Conservation (phyloP, 2,113 vertebrate species). For the Propithecus coquereli region DNA sequence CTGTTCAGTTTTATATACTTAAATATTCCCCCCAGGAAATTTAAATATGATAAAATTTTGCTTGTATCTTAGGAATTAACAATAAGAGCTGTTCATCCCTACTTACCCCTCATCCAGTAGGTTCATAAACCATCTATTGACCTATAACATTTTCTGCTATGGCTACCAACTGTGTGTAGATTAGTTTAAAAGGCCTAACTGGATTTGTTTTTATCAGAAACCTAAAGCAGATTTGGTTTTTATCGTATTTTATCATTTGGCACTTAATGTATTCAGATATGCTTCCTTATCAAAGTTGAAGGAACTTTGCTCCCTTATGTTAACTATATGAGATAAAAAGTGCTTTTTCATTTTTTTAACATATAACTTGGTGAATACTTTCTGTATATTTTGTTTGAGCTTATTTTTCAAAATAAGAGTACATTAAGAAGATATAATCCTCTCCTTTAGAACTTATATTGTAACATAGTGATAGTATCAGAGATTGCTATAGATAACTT, state of each 20-base stretch:
- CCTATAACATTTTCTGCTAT: background rate
- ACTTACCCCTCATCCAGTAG: background rate
- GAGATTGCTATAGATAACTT: background rate
- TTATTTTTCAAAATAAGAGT: background rate
- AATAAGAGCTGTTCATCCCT: background rate
- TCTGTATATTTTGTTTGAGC: background rate
- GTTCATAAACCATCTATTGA: background rate
- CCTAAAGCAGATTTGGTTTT: background rate
- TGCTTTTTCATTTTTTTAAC: background rate
- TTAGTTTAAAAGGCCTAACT: background rate
- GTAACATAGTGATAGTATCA: background rate
- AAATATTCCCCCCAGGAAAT: background rate
- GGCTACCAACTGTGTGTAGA: background rate
- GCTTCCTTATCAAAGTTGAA: background rate
- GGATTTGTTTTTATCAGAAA: background rate
- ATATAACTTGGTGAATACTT: background rate
- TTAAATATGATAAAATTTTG: conserved; percentile 11
- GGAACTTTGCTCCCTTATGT: background rate
- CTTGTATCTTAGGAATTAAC: background rate
- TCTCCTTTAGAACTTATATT: background rate
- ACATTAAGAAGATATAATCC: background rate
- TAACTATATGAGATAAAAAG: background rate
- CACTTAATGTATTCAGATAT: background rate
- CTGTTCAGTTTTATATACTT: background rate
- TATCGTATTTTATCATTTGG: background rate